Evolutionary conservation across 2,888 invertebrate genomes (phyloP).

Genomic region (Phytoseiulus persimilis): DNA sequence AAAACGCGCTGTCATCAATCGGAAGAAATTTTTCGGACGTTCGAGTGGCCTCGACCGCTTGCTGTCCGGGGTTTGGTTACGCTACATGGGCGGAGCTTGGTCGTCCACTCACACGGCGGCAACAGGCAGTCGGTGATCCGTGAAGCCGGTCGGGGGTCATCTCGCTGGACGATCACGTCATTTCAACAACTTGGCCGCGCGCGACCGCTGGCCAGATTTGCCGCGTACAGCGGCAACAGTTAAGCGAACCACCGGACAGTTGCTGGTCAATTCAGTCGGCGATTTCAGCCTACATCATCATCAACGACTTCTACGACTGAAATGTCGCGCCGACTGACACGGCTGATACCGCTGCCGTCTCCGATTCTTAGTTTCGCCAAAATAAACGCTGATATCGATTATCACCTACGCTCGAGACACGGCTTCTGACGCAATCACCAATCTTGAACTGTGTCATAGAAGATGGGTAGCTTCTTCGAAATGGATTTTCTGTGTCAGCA

Average conservation of each 20-base stretch:
- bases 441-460: too few relatives aligned
- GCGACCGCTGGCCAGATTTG: background rate
- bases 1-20: background rate
- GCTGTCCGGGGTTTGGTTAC: background rate
- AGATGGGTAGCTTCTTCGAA: too few relatives aligned
- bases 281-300: background rate
- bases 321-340: background rate
- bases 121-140: background rate
- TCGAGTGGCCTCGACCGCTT: background rate
- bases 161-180: background rate
- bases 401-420: background rate
- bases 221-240: background rate
- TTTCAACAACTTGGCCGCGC: background rate
- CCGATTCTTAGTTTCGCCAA: background rate
- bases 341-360: background rate
- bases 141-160: background rate
- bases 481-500: too few relatives aligned
- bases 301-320: background rate
- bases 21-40: background rate
- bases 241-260: background rate
- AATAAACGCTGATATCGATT: background rate
- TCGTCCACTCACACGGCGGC: background rate
- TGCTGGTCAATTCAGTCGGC: background rate
- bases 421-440: too few relatives aligned
- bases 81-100: background rate